Conservation (phyloP, 2,888 invertebrate genomes). For the Ectemnius cavifrons region DNA sequence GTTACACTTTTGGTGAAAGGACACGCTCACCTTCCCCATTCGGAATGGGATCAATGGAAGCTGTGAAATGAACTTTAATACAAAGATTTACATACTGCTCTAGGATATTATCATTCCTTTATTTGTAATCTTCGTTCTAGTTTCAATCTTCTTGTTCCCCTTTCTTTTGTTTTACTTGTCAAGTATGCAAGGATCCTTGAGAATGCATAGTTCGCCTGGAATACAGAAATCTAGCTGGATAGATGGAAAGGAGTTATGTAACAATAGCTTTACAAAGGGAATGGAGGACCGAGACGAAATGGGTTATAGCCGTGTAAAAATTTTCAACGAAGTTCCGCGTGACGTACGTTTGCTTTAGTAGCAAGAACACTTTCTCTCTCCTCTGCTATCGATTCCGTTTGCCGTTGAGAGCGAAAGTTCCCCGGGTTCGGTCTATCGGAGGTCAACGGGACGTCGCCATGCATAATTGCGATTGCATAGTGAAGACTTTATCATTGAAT, state of each 20-base stretch:
- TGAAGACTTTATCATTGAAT: neutral
- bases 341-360: constrained; percentile 17
- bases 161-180: too few species aligned
- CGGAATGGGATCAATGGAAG: neutral
- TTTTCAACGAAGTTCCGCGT: constrained; percentile 25
- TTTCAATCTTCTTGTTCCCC: too few species aligned
- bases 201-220: too few species aligned
- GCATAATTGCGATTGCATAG: neutral
- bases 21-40: neutral
- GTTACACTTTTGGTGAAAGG: constrained; percentile 6
- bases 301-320: neutral
- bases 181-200: too few species aligned
- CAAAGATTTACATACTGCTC: neutral
- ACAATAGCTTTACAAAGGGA: too few species aligned
- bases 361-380: constrained; percentile 51
- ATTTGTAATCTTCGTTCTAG: too few species aligned
- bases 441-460: constrained; percentile 4
- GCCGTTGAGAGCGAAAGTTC: constrained; percentile 53
- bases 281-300: too few species aligned
- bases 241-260: too few species aligned
- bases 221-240: too few species aligned
- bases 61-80: neutral
- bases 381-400: constrained; percentile 45
- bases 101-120: too few species aligned
- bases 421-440: constrained; percentile 24